These are phyloP conservation scores for Sprattus sprattus DNA, from an alignment of 2,113 vertebrate genomes.

Conservation along the genomic window DNA sequence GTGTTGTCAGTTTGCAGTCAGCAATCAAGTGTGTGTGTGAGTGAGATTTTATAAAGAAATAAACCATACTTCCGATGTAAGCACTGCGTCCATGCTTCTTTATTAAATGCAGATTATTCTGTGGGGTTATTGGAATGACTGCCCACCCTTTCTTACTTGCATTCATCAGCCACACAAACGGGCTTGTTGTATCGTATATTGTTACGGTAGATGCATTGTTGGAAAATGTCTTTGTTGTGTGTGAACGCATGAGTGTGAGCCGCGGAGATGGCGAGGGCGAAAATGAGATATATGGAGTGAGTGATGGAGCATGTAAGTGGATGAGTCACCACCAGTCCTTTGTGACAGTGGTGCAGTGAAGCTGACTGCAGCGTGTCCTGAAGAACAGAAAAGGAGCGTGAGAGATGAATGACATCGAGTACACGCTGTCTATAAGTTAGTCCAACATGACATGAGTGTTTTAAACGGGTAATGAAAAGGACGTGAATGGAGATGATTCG, in stretches of 20 bases:
- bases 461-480: not conserved
- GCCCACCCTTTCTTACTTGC: not conserved
- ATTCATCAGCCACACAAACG: not conserved
- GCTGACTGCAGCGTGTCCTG: conserved; percentile 43
- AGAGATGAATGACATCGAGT: conserved; percentile 28
- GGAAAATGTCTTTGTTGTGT: conserved; percentile 26
- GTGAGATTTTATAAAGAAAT: conserved; percentile 64
- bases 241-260: conserved; percentile 8
- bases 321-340: conserved; percentile 60
- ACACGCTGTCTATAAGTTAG: not conserved
- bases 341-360: conserved; percentile 56
- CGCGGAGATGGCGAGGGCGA: conserved; percentile 31
- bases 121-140: not conserved
- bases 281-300: conserved; percentile 22
- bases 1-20: conserved; percentile 31
- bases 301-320: conserved; percentile 50
- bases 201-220: conserved; percentile 25
- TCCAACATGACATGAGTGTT: not conserved
- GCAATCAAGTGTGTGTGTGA: conserved; percentile 44
- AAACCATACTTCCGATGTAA: conserved; percentile 48
- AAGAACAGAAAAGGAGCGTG: conserved; percentile 31
- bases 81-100: not conserved
- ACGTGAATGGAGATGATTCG: not conserved
- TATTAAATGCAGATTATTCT: not conserved
- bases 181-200: conserved; percentile 16